Percentiles rank a stretch among this genome's conserved stretches.
Evolutionary conservation across 2,888 invertebrate species (phyloP).

Genomic region (Muschampia plurimacula): DNA sequence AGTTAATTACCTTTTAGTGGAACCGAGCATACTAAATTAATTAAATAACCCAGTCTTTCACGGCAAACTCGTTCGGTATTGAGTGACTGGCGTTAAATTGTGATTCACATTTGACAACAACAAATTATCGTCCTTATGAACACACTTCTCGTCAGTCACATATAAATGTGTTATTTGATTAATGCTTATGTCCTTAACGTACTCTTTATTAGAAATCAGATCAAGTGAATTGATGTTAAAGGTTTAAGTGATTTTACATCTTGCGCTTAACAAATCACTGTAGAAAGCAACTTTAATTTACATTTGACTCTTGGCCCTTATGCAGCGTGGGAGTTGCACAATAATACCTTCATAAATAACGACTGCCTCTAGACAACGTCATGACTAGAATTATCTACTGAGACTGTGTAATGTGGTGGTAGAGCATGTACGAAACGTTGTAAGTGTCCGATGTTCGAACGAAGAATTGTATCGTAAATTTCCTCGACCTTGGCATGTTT

Average conservation of each 20-base stretch:
- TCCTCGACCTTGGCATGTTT: conserved; percentile 14
- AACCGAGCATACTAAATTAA: conserved; percentile 31
- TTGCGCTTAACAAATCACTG: conserved; percentile 32
- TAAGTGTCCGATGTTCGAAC: background rate
- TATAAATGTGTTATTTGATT: background rate
- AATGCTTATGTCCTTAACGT: background rate
- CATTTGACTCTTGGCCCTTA: conserved; percentile 40
- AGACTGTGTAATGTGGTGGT: conserved; percentile 34
- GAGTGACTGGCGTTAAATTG: conserved; percentile 27
- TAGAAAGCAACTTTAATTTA: conserved; percentile 38
- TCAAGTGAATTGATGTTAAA: conserved; percentile 16
- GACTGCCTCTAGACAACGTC: conserved; percentile 37
- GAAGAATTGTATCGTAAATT: conserved; percentile 28
- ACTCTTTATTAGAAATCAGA: conserved; percentile 1
- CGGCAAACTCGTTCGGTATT: conserved; percentile 11
- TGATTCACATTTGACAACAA: conserved; percentile 25
- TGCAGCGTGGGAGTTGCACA: conserved; percentile 39
- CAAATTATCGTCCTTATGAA: background rate
- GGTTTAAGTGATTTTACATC: conserved; percentile 27
- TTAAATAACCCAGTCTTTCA: conserved; percentile 31
- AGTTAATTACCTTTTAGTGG: conserved; percentile 46
- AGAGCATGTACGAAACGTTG: conserved; percentile 23
- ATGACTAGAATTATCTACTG: conserved; percentile 36
- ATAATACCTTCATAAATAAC: conserved; percentile 41
- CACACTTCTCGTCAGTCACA: no score